Evolutionary conservation across 2,888 invertebrate species (phyloP), one percentile per base, ranked within the genome.

Genomic region (Balanococcus diminutus): DNA sequence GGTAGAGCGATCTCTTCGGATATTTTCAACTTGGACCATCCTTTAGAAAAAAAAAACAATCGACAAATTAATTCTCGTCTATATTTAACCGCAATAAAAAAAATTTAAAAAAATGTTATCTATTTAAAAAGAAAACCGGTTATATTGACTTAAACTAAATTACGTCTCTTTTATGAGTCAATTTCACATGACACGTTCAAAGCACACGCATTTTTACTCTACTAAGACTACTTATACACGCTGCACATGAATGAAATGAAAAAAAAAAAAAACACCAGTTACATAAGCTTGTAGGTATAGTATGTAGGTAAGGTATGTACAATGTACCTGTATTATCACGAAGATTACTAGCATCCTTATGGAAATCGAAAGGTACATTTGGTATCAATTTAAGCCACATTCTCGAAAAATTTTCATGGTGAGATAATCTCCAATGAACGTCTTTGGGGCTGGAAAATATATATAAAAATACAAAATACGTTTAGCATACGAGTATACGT

Each of bases 311-410:
- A 36, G 36, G 36, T 36, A n/a, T n/a, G n/a, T n/a, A n/a, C n/a
- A n/a, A 51, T 25, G 88, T 88, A 88, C 91, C 90, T 86, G 90
- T 90, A 89, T 93, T 93, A 88, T 93, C 93, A n/a, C 93, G 89
- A 56, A 92, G 89, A 87, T 91, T 91, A 87, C 92, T 92, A 9
- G 93, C 93, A 87, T 92, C 92, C 22, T 90, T 91, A 88, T 93
- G 93, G 16, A 89, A 90, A 87, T 92, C 92, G 88, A 92, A 93
- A 88, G 91, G 91, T 75, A 91, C 89, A 88, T 92, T 92, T 0
- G 92, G 92, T 31, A 90, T 89, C 86, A 93, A 89, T 88, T 93
- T 93, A 11, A 93, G 91, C 25, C 93, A 90, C 93, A 93, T 93
- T 51, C 93, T 90, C 0, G 91, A 91, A 79, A 91, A 91, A 89